Percentiles rank a stretch among this genome's conserved stretches.
phyloP scores from a whole-genome alignment of 2,888 invertebrate genomes.

The Apodemia zela region DNA sequence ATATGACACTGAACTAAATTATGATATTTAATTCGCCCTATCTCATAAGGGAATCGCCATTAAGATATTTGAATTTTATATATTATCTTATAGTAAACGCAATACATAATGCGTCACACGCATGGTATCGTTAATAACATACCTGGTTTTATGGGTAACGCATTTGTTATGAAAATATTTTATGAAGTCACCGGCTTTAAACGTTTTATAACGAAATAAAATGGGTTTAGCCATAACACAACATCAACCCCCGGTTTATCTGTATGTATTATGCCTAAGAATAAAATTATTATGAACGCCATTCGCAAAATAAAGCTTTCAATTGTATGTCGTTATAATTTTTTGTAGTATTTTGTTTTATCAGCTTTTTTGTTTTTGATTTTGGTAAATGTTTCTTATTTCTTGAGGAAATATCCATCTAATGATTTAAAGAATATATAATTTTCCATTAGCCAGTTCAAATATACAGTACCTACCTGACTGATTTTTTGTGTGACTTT shows the following conservation, averaged over 20 bases:
- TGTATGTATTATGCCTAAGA: slow-evolving; percentile 5
- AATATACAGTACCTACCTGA: too few relatives aligned
- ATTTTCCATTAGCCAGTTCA: too few relatives aligned
- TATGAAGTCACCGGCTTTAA: slow-evolving; percentile 49
- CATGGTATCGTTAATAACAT: slow-evolving; percentile 67
- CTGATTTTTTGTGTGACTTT: too few relatives aligned
- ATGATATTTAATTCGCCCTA: too few relatives aligned
- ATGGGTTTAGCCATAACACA: slow-evolving; percentile 19
- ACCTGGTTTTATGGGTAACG: slow-evolving; percentile 43
- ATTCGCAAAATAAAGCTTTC: slow-evolving; percentile 16
- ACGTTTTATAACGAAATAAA: slow-evolving; percentile 39
- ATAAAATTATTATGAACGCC: slow-evolving; percentile 11
- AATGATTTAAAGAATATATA: too few relatives aligned
- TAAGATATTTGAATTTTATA: background rate
- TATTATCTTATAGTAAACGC: background rate
- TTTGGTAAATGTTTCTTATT: too few relatives aligned
- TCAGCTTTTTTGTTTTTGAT: too few relatives aligned
- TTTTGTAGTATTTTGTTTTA: too few relatives aligned
- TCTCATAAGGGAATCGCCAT: too few relatives aligned
- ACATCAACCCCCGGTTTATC: background rate
- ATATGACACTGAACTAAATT: too few relatives aligned
- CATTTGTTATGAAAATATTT: slow-evolving; percentile 68
- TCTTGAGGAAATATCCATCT: too few relatives aligned
- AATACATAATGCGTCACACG: slow-evolving; percentile 34
- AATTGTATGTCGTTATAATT: background rate